Evolutionary conservation across 1,140 invertebrate genomes (phyloP), one percentile per base, ranked within the genome.

Genomic region (Zaprionus nigranus): DNA sequence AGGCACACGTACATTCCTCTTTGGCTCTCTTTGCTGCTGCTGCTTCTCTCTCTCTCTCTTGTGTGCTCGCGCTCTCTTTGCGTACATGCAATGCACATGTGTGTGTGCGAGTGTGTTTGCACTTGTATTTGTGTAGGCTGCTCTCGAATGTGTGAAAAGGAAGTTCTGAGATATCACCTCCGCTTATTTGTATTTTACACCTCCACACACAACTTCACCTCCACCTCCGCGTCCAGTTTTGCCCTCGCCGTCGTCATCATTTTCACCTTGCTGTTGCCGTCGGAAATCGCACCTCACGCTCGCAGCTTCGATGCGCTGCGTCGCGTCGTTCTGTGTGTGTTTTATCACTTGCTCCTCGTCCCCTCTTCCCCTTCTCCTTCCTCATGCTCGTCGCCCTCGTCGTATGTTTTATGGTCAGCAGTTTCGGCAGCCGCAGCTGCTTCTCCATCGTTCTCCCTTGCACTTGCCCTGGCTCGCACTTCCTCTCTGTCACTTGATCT

Each of bases 151-250:
- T 90, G 85, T 90, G 85, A 90, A 90, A 90, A 90, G 86, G 85
- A 90, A 90, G 85, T 90, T 90, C 79, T 90, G 75, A 90, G 81
- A 90, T 90, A 90, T 90, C 85, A 90, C 85, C 85, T 90, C 85
- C 85, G 81, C 85, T 90, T 90, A 90, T 90, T 90, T 90, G 85
- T 90, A 90, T 90, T 86, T 66, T 85, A 90, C 85, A 90, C 85
- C 85, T 90, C 83, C 70, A 80, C 72, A 66, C 53, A 40, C 63
- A 79, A 63, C 81, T 65, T 64, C 71, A 26, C 51, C 46, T 57
- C 51, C 56, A 30, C 40, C 54, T 36, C 64, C 40, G 22, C 46
- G 22, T n/a, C 56, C 40, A 58, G 22, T 43, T 13, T 22, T 43
- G 59, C 36, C 58, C 68, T 66, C 6, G 5, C 22, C 43, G 20